These are phyloP conservation scores for Semnornis frantzii DNA, from an alignment of 2,113 vertebrate species.

Conservation along the genomic window DNA sequence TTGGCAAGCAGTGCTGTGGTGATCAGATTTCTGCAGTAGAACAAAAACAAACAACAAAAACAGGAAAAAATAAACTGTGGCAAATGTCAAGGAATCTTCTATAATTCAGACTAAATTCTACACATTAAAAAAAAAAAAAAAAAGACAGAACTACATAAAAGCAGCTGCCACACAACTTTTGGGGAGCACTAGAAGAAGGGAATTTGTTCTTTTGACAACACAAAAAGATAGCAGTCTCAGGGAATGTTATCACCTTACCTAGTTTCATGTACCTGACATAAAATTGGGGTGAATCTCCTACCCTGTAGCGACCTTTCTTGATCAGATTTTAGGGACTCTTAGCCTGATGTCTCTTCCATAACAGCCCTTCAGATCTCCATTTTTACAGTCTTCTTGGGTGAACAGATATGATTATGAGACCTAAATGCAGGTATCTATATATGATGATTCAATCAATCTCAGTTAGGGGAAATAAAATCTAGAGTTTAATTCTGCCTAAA, in stretches of 20 bases:
- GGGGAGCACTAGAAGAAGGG: neutral
- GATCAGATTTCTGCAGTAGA: constrained; percentile 37
- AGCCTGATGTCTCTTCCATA: neutral
- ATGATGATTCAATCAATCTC: neutral
- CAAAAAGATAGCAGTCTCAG: neutral
- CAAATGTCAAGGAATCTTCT: constrained; percentile 25
- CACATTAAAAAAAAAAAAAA: neutral
- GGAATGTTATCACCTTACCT: neutral
- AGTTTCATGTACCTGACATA: neutral
- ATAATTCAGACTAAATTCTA: neutral
- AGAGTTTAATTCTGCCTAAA: neutral
- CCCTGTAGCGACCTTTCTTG: neutral
- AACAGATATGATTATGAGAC: neutral
- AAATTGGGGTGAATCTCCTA: neutral
- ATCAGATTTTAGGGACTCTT: neutral
- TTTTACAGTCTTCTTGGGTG: neutral
- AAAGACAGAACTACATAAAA: neutral
- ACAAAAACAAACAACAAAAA: constrained; percentile 50
- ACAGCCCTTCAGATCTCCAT: neutral
- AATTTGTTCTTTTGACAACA: neutral
- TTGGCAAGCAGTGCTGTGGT: constrained; percentile 34
- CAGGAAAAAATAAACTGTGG: constrained; percentile 37
- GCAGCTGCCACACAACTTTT: neutral
- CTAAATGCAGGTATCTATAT: neutral
- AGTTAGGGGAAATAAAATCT: neutral